A percentile compares a stretch with the other conserved stretches of the same genome.
phyloP scores from a whole-genome alignment of 2,797 vertebrate species.

The Vireo griseus region DNA sequence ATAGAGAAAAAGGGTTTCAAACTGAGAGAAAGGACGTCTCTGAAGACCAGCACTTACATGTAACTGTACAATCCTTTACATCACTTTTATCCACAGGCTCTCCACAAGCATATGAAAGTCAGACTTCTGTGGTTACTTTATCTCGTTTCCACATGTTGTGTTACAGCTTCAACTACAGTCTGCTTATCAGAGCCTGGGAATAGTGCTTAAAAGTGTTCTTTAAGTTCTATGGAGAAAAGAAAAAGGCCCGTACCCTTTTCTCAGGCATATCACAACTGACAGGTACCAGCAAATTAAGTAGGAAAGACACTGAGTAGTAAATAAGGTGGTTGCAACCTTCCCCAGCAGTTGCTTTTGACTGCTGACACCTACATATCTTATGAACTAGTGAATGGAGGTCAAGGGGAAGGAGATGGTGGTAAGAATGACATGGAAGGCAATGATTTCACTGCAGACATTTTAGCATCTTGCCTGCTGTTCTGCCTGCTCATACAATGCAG shows the following conservation, averaged over 20 bases:
- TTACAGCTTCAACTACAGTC: neutral
- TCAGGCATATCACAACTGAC: neutral
- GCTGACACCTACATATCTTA: neutral
- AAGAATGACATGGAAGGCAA: neutral
- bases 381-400: neutral
- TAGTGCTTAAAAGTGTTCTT: neutral
- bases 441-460: constrained; percentile 27
- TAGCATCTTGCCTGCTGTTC: constrained; percentile 13
- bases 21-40: neutral
- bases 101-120: neutral
- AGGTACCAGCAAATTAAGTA: neutral
- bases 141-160: neutral
- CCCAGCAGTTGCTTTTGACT: neutral
- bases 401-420: neutral
- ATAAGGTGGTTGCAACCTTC: neutral
- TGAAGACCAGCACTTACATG: neutral
- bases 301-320: neutral
- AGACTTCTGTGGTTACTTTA: neutral
- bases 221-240: neutral
- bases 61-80: neutral
- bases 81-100: neutral
- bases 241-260: neutral
- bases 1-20: neutral
- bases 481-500: neutral
- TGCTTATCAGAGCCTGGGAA: neutral